Evolutionary conservation across 1,140 invertebrate genomes (phyloP).

Genomic region (Galleria mellonella): DNA sequence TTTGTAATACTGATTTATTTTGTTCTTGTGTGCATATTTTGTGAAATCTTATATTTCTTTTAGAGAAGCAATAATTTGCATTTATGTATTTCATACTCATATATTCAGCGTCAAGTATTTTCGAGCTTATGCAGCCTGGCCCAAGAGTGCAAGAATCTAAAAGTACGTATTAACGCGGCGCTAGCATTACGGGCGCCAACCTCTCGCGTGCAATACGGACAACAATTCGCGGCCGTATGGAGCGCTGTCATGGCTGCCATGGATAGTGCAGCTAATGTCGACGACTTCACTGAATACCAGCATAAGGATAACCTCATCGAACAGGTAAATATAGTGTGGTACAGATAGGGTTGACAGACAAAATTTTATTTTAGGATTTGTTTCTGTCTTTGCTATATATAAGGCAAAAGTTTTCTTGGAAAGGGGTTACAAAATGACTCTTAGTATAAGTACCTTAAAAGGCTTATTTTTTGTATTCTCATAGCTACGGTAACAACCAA

Average conservation of each 20-base stretch:
- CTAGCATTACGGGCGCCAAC: conserved; percentile 80
- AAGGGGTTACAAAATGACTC: too few species aligned
- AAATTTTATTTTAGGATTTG: too few species aligned
- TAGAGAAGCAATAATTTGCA: too few species aligned
- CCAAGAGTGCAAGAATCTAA: conserved; percentile 77
- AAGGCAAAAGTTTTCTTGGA: too few species aligned
- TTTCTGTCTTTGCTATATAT: too few species aligned
- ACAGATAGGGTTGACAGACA: too few species aligned
- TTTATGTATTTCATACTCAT: conserved; percentile 7
- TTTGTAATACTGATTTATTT: too few species aligned
- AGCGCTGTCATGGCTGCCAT: conserved; percentile 80
- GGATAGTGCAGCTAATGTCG: conserved; percentile 83
- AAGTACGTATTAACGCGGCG: conserved; percentile 87
- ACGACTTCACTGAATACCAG: conserved; percentile 86
- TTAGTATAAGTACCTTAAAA: too few species aligned
- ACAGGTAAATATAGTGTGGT: conserved; percentile 30
- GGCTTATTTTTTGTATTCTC: too few species aligned
- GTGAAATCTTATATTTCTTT: too few species aligned
- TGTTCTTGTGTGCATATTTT: too few species aligned
- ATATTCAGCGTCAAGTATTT: conserved; percentile 58
- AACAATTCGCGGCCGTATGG: conserved; percentile 79
- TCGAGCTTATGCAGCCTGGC: conserved; percentile 66
- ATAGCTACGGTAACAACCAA: too few species aligned
- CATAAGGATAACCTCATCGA: conserved; percentile 82
- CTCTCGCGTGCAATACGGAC: conserved; percentile 76